Evolutionary conservation across 2,113 vertebrate genomes (phyloP).

Genomic region (Antennarius striatus): DNA sequence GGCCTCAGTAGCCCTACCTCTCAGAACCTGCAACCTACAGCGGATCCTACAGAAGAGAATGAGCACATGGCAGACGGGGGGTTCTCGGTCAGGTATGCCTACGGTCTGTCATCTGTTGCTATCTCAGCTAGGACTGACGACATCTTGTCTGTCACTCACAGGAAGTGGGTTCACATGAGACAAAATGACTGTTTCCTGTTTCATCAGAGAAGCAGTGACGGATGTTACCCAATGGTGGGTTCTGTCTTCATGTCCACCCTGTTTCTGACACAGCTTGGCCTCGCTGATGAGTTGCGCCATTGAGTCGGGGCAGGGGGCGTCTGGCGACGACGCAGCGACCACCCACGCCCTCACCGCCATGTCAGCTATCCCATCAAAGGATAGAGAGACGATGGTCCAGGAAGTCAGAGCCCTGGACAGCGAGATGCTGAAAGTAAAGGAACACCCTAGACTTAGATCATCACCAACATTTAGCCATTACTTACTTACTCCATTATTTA

Average conservation of each 20-base stretch:
- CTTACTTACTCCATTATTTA: too few species aligned
- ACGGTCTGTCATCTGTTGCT: background rate
- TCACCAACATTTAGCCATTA: too few species aligned
- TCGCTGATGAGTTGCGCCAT: slow-evolving; percentile 84
- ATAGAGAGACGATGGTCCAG: slow-evolving; percentile 85
- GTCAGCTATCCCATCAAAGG: slow-evolving; percentile 85
- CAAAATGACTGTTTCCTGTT: slow-evolving; percentile 41
- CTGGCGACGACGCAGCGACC: slow-evolving; percentile 52
- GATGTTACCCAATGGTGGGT: background rate
- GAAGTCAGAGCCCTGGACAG: slow-evolving; percentile 88
- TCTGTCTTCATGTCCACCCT: background rate
- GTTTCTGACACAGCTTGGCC: slow-evolving; percentile 81
- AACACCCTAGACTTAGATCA: background rate
- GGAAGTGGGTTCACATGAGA: slow-evolving; percentile 44
- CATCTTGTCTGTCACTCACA: background rate
- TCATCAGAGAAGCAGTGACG: background rate
- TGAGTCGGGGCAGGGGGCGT: slow-evolving; percentile 67
- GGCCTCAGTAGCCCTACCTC: slow-evolving; percentile 5
- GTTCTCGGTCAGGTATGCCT: slow-evolving; percentile 89
- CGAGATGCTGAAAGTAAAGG: slow-evolving; percentile 85
- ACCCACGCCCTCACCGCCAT: slow-evolving; percentile 84
- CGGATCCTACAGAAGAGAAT: slow-evolving; percentile 27
- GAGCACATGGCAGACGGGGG: slow-evolving; percentile 73
- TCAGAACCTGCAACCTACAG: background rate
- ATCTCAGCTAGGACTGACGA: background rate